Conservation (phyloP, 2,888 invertebrate genomes). For the Brachycybe producta region DNA sequence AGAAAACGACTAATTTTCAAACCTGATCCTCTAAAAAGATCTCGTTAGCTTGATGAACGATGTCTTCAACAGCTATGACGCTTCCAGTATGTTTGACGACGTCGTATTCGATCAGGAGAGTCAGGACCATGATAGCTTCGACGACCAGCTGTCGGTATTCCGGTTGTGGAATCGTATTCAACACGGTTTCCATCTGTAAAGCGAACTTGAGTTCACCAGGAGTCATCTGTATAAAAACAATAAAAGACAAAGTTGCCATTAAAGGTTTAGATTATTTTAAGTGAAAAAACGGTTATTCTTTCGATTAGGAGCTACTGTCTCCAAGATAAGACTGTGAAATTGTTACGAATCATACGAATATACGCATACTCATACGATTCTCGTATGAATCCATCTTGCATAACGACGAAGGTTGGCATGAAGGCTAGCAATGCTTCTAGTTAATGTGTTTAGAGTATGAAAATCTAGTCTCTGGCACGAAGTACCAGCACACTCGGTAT, state of each 20-base stretch:
- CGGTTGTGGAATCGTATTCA: slow-evolving; percentile 94
- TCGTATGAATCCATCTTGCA: no score
- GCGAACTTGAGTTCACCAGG: slow-evolving; percentile 97
- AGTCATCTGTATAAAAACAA: slow-evolving; percentile 61
- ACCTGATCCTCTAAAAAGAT: slow-evolving; percentile 94
- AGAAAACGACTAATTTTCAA: no score
- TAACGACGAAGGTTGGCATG: no score
- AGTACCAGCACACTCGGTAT: no score
- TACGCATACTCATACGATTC: no score
- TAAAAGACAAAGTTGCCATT: background rate
- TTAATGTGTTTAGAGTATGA: no score
- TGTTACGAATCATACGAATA: no score
- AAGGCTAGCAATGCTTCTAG: no score
- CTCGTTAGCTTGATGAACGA: slow-evolving; percentile 87
- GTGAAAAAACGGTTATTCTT: background rate
- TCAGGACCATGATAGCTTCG: slow-evolving; percentile 88
- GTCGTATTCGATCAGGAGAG: slow-evolving; percentile 71
- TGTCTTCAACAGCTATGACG: slow-evolving; percentile 71
- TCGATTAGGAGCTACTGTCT: no score
- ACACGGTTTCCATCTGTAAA: slow-evolving; percentile 86
- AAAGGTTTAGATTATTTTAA: background rate
- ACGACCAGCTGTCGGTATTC: slow-evolving; percentile 94
- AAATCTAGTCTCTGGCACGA: no score
- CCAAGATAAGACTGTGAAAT: no score
- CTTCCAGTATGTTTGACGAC: slow-evolving; percentile 62